A percentile compares a stretch with the other conserved stretches of the same genome.
These are phyloP conservation scores for Mesocricetus auratus DNA, from an alignment of 2,113 vertebrate genomes.

Conservation along the genomic window DNA sequence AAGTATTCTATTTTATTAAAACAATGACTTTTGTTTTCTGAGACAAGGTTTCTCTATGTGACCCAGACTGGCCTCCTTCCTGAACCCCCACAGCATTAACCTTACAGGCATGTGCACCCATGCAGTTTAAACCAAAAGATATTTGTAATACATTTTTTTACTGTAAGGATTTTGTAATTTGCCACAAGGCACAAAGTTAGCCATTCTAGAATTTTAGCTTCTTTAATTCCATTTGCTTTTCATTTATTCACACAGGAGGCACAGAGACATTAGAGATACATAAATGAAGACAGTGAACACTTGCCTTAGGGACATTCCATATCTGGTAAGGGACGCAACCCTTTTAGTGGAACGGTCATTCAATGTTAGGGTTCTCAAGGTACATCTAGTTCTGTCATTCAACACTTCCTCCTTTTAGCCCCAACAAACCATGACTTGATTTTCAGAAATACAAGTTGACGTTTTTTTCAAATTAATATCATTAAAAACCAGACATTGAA, in stretches of 20 bases:
- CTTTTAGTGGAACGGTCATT: constrained; percentile 27
- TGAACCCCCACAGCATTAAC: not conserved
- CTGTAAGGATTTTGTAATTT: not conserved
- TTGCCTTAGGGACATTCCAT: not conserved
- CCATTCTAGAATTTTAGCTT: not conserved
- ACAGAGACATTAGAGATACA: not conserved
- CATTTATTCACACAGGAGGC: not conserved
- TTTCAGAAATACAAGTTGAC: constrained; percentile 27
- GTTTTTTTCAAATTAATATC: constrained; percentile 31
- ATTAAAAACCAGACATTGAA: not conserved
- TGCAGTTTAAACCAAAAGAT: not conserved
- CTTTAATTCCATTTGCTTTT: not conserved
- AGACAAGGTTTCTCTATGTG: not conserved
- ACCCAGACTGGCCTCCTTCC: not conserved
- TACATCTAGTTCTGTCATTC: not conserved
- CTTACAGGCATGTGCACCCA: no score
- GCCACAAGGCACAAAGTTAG: constrained; percentile 38
- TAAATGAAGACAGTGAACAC: not conserved
- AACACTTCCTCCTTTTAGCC: not conserved
- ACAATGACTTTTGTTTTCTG: not conserved
- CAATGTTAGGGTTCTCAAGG: not conserved
- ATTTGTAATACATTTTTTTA: constrained; percentile 10
- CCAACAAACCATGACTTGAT: not conserved
- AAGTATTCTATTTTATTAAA: not conserved
- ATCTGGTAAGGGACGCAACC: not conserved